A percentile compares a stretch with the other conserved stretches of the same genome.
phyloP scores from a whole-genome alignment of 1,140 invertebrate genomes.

The Drosophila elegans region DNA sequence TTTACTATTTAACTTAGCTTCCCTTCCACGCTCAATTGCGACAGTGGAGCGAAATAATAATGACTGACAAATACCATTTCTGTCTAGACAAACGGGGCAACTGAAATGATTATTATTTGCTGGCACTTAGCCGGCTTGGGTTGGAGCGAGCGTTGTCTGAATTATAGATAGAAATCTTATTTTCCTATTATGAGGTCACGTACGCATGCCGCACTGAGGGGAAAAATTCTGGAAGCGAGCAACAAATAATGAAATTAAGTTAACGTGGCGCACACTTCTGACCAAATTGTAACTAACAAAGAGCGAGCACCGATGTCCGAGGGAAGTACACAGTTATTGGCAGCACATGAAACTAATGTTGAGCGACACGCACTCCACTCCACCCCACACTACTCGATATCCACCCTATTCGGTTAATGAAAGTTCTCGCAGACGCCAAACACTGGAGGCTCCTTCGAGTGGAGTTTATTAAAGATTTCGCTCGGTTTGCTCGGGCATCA shows the following conservation, averaged over 20 bases:
- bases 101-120: constrained; percentile 60
- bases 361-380: constrained; percentile 56
- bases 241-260: constrained; percentile 79
- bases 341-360: constrained; percentile 74
- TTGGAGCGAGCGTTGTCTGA: constrained; percentile 54
- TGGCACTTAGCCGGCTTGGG: constrained; percentile 34
- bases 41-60: constrained; percentile 52
- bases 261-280: constrained; percentile 66
- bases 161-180: constrained; percentile 82
- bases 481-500: constrained; percentile 20
- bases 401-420: constrained; percentile 44
- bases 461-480: constrained; percentile 53
- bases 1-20: constrained; percentile 42
- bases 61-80: constrained; percentile 70
- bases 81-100: constrained; percentile 62
- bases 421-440: constrained; percentile 29
- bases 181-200: constrained; percentile 79
- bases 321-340: constrained; percentile 73
- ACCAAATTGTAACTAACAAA: constrained; percentile 62
- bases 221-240: constrained; percentile 36
- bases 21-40: constrained; percentile 43
- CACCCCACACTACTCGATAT: not conserved
- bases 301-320: constrained; percentile 26
- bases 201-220: constrained; percentile 50
- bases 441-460: constrained; percentile 22